These are phyloP conservation scores for Pelobates fuscus DNA, from an alignment of 2,113 vertebrate genomes.

Conservation along the genomic window DNA sequence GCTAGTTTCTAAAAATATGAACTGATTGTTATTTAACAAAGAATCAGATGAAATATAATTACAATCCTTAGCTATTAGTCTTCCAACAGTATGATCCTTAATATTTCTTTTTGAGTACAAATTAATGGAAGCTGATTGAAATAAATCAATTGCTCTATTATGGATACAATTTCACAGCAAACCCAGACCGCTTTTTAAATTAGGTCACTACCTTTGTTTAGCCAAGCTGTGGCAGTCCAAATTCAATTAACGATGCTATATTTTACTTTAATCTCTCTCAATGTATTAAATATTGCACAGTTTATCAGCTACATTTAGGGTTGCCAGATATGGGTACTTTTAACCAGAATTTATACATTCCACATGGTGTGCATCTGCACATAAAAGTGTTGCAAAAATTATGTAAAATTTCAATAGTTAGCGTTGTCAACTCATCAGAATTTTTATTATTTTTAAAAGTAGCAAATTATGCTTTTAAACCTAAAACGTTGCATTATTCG, in stretches of 20 bases:
- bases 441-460: too few species aligned
- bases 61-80: slow-evolving; percentile 31
- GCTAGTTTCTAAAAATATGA: slow-evolving; percentile 39
- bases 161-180: neutral
- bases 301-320: too few species aligned
- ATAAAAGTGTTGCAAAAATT: too few species aligned
- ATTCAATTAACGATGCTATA: neutral
- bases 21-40: slow-evolving; percentile 34
- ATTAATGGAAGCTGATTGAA: neutral
- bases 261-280: neutral
- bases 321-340: too few species aligned
- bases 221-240: neutral
- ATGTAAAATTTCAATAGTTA: too few species aligned
- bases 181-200: neutral
- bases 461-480: too few species aligned
- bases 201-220: neutral
- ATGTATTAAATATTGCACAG: too few species aligned
- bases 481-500: too few species aligned
- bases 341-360: too few species aligned
- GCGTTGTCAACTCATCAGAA: too few species aligned
- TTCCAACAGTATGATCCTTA: slow-evolving; percentile 27
- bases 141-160: neutral
- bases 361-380: too few species aligned
- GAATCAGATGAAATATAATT: slow-evolving; percentile 43
- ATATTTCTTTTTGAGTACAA: slow-evolving; percentile 34